Conservation (phyloP, 2,888 invertebrate species). For the Hydropsyche betteni region DNA sequence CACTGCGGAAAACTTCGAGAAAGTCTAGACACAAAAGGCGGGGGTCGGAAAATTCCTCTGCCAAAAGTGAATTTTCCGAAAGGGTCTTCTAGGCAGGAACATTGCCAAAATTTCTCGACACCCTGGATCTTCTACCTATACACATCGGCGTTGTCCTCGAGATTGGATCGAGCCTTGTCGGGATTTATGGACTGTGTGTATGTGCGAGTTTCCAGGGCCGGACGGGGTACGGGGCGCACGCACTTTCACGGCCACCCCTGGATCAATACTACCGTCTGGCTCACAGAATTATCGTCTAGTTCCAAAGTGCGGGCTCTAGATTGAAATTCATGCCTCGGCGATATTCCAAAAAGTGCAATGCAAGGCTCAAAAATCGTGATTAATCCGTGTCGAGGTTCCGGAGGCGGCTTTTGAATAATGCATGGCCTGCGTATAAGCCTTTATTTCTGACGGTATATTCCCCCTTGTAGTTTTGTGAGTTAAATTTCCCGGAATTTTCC, state of each 20-base stretch:
- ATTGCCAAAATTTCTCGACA: conserved; percentile 4
- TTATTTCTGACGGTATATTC: neutral
- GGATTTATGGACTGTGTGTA: conserved; percentile 15
- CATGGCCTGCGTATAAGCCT: conserved; percentile 1
- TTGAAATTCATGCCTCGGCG: neutral
- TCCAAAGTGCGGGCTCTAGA: neutral
- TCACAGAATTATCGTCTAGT: conserved; percentile 21
- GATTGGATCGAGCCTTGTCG: conserved; percentile 14
- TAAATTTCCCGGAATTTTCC: conserved; percentile 19
- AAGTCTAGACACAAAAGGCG: no score
- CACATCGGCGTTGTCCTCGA: neutral
- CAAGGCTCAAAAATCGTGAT: no score
- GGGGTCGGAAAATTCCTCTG: no score
- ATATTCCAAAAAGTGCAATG: neutral
- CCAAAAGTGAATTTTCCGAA: no score
- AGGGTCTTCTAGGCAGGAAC: no score
- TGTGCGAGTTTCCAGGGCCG: conserved; percentile 28
- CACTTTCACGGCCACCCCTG: conserved; percentile 44
- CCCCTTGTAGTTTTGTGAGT: neutral
- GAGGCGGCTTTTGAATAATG: conserved; percentile 13
- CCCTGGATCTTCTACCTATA: neutral
- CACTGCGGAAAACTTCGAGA: no score
- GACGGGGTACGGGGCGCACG: conserved; percentile 26
- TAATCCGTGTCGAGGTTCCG: neutral
- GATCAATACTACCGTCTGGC: conserved; percentile 46